Evolutionary conservation across 2,113 vertebrate species (phyloP).

Genomic region (Sebastes fasciatus): DNA sequence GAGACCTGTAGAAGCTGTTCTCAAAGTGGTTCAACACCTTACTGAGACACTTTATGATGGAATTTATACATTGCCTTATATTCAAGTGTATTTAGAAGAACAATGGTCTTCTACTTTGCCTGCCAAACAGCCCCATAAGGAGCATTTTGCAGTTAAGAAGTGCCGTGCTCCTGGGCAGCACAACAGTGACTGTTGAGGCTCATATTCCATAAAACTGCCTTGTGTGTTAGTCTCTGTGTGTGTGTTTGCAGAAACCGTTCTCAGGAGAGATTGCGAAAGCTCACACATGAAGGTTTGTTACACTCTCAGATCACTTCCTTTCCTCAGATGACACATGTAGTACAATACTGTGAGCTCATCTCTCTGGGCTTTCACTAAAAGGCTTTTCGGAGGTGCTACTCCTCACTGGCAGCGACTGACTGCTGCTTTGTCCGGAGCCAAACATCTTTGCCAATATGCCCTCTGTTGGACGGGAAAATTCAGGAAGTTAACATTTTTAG

Average conservation of each 20-base stretch:
- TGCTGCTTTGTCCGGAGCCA: constrained; percentile 33
- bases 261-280: constrained; percentile 18
- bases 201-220: background rate
- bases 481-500: background rate
- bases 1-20: background rate
- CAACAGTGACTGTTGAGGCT: constrained; percentile 2
- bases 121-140: background rate
- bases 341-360: constrained; percentile 40
- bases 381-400: constrained; percentile 44
- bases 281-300: constrained; percentile 26
- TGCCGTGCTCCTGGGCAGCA: constrained; percentile 4
- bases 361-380: constrained; percentile 46
- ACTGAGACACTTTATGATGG: background rate
- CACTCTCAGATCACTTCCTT: constrained; percentile 29
- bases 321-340: constrained; percentile 52
- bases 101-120: background rate
- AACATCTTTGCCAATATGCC: constrained; percentile 24
- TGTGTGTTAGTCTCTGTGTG: background rate
- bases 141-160: constrained; percentile 9
- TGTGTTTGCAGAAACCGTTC: background rate
- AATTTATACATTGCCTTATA: constrained; percentile 9
- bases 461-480: background rate
- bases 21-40: background rate
- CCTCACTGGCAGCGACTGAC: constrained; percentile 30
- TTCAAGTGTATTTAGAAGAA: background rate